Conservation (phyloP, 2,888 invertebrate species). For the Apocheima hispidaria region DNA sequence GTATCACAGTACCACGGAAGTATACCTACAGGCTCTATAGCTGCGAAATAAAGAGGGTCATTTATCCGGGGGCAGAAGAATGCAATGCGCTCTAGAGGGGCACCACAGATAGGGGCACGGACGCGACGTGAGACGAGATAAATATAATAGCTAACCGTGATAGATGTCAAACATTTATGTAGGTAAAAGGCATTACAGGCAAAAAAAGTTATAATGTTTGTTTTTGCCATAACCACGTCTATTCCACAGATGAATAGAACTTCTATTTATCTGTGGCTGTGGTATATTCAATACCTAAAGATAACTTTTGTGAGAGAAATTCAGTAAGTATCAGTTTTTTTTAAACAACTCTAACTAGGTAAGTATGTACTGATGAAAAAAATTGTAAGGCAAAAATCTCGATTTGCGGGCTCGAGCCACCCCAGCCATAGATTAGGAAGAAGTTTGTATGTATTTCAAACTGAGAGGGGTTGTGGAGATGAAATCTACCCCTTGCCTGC, state of each 20-base stretch:
- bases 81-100: conserved; percentile 18
- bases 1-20: too few species aligned
- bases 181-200: not conserved
- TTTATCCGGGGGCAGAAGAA: conserved; percentile 36
- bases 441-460: conserved; percentile 3
- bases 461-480: conserved; percentile 15
- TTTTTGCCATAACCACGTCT: too few species aligned
- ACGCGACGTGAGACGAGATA: too few species aligned
- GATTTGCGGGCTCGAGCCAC: conserved; percentile 7
- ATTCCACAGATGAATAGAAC: too few species aligned
- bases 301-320: too few species aligned
- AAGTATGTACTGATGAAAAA: not conserved
- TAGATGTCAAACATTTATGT: conserved; percentile 3
- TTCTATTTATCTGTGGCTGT: too few species aligned
- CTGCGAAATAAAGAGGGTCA: conserved; percentile 39
- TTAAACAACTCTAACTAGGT: not conserved
- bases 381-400: conserved; percentile 8
- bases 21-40: too few species aligned
- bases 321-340: not conserved
- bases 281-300: too few species aligned
- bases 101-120: too few species aligned
- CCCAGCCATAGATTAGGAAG: conserved; percentile 15
- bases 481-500: conserved; percentile 18
- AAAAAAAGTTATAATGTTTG: too few species aligned
- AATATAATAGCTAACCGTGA: not conserved